Evolutionary conservation across 2,113 vertebrate species (phyloP).

Genomic region (Entomyzon cyanotis): DNA sequence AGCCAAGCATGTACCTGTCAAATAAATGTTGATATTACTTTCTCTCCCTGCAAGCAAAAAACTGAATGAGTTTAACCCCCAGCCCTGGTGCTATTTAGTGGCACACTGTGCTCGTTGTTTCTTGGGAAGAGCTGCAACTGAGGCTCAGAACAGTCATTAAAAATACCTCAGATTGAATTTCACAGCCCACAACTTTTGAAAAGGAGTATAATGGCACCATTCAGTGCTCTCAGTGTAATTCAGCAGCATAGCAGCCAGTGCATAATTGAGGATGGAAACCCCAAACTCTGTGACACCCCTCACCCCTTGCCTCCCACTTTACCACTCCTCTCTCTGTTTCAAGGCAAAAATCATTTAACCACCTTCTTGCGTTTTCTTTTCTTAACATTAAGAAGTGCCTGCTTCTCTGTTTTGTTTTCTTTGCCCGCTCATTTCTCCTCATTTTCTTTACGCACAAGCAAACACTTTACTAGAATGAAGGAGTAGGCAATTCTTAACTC

Average conservation of each 20-base stretch:
- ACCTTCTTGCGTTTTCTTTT: neutral
- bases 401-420: neutral
- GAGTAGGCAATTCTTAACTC: neutral
- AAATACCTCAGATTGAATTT: conserved; percentile 75
- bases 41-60: neutral
- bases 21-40: conserved; percentile 45
- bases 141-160: conserved; percentile 66
- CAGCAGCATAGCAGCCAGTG: neutral
- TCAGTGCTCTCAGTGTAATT: conserved; percentile 49
- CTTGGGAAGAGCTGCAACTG: conserved; percentile 42
- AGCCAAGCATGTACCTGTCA: neutral
- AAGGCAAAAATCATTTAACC: neutral
- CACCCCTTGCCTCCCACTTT: neutral
- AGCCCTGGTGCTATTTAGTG: neutral
- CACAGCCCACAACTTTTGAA: conserved; percentile 53
- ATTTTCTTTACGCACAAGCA: neutral
- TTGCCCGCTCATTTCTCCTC: neutral
- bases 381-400: neutral
- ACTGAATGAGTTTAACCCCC: conserved; percentile 59
- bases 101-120: conserved; percentile 75
- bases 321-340: neutral
- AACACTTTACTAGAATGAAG: neutral
- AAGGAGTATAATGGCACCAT: conserved; percentile 71
- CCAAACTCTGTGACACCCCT: neutral
- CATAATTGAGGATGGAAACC: neutral